Evolutionary conservation across 2,888 invertebrate genomes (phyloP).

Genomic region (Liodrosophila aerea): DNA sequence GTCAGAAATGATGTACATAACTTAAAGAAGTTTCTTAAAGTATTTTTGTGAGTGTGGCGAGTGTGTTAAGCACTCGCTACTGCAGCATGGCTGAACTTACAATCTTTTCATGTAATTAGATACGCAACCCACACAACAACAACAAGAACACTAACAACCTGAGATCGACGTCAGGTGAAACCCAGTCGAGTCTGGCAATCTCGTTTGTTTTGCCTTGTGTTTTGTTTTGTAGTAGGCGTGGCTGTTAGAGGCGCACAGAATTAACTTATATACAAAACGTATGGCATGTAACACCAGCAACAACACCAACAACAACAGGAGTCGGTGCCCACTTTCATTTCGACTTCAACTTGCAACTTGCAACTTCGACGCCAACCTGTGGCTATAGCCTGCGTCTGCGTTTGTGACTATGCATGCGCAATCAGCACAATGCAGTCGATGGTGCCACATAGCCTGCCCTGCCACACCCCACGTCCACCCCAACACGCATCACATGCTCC

Average conservation of each 20-base stretch:
- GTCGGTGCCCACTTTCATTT: slow-evolving; percentile 52
- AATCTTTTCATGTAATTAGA: slow-evolving; percentile 67
- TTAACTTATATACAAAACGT: slow-evolving; percentile 68
- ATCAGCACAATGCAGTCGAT: slow-evolving; percentile 65
- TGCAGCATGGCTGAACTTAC: neutral
- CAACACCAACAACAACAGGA: slow-evolving; percentile 1
- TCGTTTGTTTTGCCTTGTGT: slow-evolving; percentile 50
- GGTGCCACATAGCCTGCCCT: slow-evolving; percentile 33
- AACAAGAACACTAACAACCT: slow-evolving; percentile 4
- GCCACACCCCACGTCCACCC: neutral
- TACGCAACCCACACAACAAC: slow-evolving; percentile 65
- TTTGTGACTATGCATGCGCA: slow-evolving; percentile 76
- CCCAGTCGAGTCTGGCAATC: slow-evolving; percentile 35
- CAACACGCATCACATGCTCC: neutral
- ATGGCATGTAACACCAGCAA: slow-evolving; percentile 36
- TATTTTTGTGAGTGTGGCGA: too few relatives aligned
- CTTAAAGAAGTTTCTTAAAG: too few relatives aligned
- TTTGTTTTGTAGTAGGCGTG: slow-evolving; percentile 59
- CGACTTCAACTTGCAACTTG: slow-evolving; percentile 21
- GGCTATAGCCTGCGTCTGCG: slow-evolving; percentile 12
- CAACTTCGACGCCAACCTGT: slow-evolving; percentile 28
- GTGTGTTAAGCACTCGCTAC: neutral
- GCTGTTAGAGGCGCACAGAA: slow-evolving; percentile 56
- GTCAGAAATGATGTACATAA: too few relatives aligned
- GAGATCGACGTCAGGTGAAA: slow-evolving; percentile 46